Conservation (phyloP, 2,797 vertebrate genomes). For the Eremophila alpestris region DNA sequence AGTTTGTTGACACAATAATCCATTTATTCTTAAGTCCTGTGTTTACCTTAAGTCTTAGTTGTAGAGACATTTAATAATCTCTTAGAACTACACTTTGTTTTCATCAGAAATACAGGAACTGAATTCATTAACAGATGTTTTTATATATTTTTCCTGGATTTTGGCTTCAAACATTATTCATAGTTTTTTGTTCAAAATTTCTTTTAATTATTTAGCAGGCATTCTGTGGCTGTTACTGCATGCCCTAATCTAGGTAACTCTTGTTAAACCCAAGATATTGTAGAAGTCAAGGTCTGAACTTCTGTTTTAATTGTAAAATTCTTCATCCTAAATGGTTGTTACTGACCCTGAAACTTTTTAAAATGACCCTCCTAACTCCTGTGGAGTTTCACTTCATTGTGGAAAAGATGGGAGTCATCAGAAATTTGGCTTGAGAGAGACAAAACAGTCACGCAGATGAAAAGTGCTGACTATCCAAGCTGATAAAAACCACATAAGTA, state of each 20-base stretch:
- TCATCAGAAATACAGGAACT: background rate
- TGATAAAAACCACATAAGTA: background rate
- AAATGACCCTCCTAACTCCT: background rate
- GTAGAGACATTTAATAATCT: background rate
- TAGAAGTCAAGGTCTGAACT: background rate
- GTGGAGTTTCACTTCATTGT: background rate
- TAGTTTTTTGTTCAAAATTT: background rate
- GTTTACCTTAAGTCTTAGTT: background rate
- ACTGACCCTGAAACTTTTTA: background rate
- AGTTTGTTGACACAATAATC: background rate
- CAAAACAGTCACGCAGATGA: background rate
- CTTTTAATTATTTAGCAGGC: background rate
- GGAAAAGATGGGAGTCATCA: background rate
- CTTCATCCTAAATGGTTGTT: background rate
- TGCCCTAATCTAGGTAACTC: background rate
- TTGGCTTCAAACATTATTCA: background rate
- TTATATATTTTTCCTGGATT: background rate
- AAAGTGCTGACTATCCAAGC: background rate
- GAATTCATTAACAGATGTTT: background rate
- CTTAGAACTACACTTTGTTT: background rate
- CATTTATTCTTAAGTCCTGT: background rate
- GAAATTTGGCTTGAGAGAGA: background rate
- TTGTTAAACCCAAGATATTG: rapidly evolving
- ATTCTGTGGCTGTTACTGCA: background rate
- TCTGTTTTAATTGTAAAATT: background rate